These are phyloP conservation scores for Stictocephala bisonia DNA, from an alignment of 2,888 invertebrate genomes.

Conservation along the genomic window DNA sequence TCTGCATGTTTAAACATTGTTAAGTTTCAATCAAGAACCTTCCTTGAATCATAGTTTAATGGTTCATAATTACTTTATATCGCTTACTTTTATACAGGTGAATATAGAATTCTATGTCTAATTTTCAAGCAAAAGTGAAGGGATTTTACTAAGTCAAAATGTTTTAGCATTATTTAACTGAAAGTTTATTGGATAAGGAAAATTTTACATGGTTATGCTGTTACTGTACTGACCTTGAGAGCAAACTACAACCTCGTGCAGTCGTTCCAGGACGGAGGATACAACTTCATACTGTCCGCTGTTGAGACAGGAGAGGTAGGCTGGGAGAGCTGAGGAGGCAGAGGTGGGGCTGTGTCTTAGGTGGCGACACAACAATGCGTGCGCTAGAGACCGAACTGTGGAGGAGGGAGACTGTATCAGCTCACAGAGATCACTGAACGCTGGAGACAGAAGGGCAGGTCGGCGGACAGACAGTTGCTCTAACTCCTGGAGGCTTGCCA, in stretches of 20 bases:
- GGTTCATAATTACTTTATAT: neutral
- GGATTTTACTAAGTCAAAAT: too few relatives aligned
- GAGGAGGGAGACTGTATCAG: conserved; percentile 71
- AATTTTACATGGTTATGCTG: neutral
- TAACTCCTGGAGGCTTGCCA: conserved; percentile 77
- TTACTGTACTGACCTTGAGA: conserved; percentile 76
- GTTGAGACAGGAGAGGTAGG: conserved; percentile 84
- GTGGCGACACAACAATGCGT: conserved; percentile 77
- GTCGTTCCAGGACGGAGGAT: conserved; percentile 79
- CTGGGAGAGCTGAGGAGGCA: conserved; percentile 71
- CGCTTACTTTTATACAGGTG: neutral
- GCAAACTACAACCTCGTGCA: conserved; percentile 85
- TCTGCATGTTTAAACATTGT: too few relatives aligned
- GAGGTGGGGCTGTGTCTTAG: conserved; percentile 75
- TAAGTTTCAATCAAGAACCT: too few relatives aligned
- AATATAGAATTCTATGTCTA: too few relatives aligned
- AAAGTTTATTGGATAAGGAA: neutral
- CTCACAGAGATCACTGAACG: conserved; percentile 73
- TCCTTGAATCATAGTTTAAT: too few relatives aligned
- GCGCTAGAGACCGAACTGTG: conserved; percentile 73
- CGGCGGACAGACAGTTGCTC: conserved; percentile 78
- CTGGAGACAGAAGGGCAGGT: conserved; percentile 74
- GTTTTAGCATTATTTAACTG: too few relatives aligned
- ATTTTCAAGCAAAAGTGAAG: too few relatives aligned
- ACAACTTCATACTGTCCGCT: conserved; percentile 83